These are phyloP conservation scores for Gorsachius magnificus DNA, from an alignment of 2,797 vertebrate genomes.

Conservation along the genomic window DNA sequence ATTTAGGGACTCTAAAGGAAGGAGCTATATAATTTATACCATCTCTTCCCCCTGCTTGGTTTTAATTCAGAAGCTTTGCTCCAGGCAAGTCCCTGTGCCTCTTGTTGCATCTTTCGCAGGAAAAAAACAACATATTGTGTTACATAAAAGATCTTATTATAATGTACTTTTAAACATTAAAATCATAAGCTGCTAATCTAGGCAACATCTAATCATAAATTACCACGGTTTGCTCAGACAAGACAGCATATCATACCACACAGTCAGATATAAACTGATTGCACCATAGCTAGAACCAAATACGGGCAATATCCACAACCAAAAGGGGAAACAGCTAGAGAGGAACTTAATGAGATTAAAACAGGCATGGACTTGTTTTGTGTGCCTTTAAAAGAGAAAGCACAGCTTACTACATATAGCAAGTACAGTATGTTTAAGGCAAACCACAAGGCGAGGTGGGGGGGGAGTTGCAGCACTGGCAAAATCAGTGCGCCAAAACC, in stretches of 20 bases:
- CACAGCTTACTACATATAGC: neutral
- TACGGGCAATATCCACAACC: slow-evolving; percentile 38
- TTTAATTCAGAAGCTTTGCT: slow-evolving; percentile 3
- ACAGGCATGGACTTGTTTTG: slow-evolving; percentile 1
- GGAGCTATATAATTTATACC: neutral
- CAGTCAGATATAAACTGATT: slow-evolving; percentile 42
- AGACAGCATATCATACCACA: slow-evolving; percentile 23
- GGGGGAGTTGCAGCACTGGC: neutral
- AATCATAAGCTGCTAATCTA: slow-evolving; percentile 41
- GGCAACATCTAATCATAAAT: slow-evolving; percentile 53
- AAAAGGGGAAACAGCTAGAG: slow-evolving; percentile 21
- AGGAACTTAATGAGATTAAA: slow-evolving; percentile 48
- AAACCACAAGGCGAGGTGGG: neutral
- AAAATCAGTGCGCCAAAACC: neutral
- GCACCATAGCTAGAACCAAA: slow-evolving; percentile 39
- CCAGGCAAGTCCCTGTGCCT: neutral
- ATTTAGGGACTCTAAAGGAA: neutral
- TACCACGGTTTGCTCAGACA: slow-evolving; percentile 29
- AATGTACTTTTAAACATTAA: neutral
- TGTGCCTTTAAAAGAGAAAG: neutral
- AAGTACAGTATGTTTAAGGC: neutral
- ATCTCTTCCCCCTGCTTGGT: neutral
- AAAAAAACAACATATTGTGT: neutral
- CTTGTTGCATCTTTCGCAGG: neutral
- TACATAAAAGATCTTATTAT: slow-evolving; percentile 31